Percentiles rank a stretch among this genome's conserved stretches.
Evolutionary conservation across 2,888 invertebrate genomes (phyloP).

Genomic region (Euplagia quadripunctaria): DNA sequence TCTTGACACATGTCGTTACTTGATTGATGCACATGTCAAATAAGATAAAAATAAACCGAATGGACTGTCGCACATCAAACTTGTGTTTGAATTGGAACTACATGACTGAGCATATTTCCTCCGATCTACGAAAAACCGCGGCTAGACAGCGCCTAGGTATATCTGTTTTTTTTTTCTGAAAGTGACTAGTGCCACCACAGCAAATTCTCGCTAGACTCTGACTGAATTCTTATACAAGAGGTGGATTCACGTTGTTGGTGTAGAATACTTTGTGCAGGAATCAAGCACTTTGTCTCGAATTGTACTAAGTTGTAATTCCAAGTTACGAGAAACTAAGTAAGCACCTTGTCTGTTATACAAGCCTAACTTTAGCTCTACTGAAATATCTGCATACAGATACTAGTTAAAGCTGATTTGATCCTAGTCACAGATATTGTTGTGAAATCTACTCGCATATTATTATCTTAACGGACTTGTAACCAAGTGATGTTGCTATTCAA

Average conservation of each 20-base stretch:
- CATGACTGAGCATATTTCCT: too few species aligned
- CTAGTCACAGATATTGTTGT: conserved; percentile 13
- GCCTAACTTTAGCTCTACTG: conserved; percentile 35
- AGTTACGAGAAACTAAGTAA: conserved; percentile 38
- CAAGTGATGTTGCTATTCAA: not conserved
- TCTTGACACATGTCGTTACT: too few species aligned
- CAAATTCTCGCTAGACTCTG: not conserved
- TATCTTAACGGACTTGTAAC: not conserved
- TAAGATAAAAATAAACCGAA: too few species aligned
- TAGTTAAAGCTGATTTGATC: conserved; percentile 40
- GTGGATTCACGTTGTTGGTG: too few species aligned
- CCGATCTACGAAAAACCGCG: too few species aligned
- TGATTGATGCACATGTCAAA: too few species aligned
- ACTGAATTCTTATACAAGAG: too few species aligned
- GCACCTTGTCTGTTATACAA: conserved; percentile 33
- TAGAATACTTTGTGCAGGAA: conserved; percentile 13
- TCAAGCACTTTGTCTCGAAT: conserved; percentile 30
- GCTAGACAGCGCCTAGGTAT: too few species aligned
- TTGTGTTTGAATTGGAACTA: too few species aligned
- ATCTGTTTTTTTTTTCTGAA: too few species aligned
- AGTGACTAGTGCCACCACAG: too few species aligned
- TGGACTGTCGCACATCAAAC: too few species aligned
- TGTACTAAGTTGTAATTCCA: conserved; percentile 24
- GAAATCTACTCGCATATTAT: not conserved
- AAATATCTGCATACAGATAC: conserved; percentile 32